A percentile compares a stretch with the other conserved stretches of the same genome.
Conservation (phyloP, 2,113 vertebrate genomes). For the Ia io region DNA sequence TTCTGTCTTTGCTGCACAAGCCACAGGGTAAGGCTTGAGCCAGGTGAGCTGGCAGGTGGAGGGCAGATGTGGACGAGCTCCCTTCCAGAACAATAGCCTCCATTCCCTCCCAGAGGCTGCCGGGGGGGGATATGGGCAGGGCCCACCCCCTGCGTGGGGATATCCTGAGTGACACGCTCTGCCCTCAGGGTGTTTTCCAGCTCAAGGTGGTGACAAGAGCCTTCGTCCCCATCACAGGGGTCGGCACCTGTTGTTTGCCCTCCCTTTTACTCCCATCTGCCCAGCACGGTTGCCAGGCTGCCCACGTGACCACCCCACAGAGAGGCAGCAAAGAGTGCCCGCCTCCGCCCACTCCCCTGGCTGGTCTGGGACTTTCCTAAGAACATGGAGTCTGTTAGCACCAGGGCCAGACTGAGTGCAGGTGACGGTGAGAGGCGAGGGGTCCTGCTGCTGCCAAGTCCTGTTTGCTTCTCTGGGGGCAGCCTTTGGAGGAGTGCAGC, state of each 20-base stretch:
- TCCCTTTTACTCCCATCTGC: not conserved
- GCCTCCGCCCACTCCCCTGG: not conserved
- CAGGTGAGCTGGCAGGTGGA: not conserved
- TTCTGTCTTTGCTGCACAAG: not conserved
- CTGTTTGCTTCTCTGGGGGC: not conserved
- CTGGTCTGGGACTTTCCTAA: not conserved
- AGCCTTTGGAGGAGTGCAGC: fast-evolving
- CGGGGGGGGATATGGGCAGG: not conserved
- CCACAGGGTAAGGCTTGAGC: not conserved
- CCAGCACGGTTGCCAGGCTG: not conserved
- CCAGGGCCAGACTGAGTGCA: not conserved
- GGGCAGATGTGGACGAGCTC: not conserved
- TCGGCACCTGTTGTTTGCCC: not conserved
- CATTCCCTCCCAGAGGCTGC: not conserved
- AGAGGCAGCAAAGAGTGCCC: not conserved
- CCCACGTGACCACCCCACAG: not conserved
- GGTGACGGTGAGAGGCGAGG: not conserved
- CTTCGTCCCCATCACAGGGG: not conserved
- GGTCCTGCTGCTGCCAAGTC: not conserved
- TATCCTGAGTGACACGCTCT: too few relatives aligned
- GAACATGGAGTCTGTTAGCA: not conserved
- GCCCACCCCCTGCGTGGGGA: not conserved
- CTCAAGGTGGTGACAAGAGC: not conserved
- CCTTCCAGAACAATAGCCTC: not conserved
- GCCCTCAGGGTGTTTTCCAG: not conserved